phyloP scores from a whole-genome alignment of 2,888 invertebrate genomes.

The Ormia ochracea region DNA sequence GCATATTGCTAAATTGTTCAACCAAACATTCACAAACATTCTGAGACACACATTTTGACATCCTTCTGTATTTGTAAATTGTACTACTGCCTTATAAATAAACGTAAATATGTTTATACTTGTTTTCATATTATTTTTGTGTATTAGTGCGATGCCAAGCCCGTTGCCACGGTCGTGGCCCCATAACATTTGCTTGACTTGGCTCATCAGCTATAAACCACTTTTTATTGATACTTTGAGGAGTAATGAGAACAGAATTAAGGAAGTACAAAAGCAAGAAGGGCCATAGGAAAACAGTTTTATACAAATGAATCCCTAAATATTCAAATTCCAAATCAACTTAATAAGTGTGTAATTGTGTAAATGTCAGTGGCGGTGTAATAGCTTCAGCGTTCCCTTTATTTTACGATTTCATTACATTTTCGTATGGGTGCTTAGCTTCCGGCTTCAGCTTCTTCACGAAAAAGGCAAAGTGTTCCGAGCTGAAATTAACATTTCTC shows the following conservation, averaged over 20 bases:
- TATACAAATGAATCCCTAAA: slow-evolving; percentile 19
- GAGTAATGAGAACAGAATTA: not conserved
- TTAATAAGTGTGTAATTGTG: slow-evolving; percentile 14
- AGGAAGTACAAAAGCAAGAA: not conserved
- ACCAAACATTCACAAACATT: not conserved
- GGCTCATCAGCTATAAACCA: slow-evolving; percentile 50
- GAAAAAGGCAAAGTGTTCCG: slow-evolving; percentile 25
- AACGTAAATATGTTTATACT: not conserved
- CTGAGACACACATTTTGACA: not conserved
- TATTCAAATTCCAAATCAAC: slow-evolving; percentile 5
- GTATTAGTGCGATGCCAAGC: not conserved
- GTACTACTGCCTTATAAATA: not conserved
- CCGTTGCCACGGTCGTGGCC: not conserved
- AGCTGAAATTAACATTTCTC: slow-evolving; percentile 34
- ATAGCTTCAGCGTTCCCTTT: slow-evolving; percentile 1
- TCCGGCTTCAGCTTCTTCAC: not conserved
- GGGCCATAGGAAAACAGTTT: not conserved
- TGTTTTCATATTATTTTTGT: not conserved
- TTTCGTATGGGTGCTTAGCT: not conserved
- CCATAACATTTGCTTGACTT: slow-evolving; percentile 32
- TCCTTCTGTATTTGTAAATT: not conserved
- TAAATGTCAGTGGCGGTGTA: not conserved
- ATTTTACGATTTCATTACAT: slow-evolving; percentile 30
- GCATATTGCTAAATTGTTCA: slow-evolving; percentile 53
- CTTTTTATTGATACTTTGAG: slow-evolving; percentile 47